Evolutionary conservation across 2,113 vertebrate genomes (phyloP).

Genomic region (Chaetodon auriga): DNA sequence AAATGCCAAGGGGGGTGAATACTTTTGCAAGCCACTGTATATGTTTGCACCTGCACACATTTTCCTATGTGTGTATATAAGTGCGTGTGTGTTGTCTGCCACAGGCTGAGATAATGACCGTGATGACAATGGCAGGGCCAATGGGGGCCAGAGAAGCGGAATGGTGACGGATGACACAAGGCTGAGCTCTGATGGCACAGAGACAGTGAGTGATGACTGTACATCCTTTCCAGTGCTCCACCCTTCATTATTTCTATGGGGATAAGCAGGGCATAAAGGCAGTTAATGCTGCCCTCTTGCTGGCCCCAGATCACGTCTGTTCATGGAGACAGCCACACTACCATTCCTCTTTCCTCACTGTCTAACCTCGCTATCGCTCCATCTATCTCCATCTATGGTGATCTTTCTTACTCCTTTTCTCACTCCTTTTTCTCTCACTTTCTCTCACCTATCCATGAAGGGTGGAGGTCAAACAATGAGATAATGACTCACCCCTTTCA

Average conservation of each 20-base stretch:
- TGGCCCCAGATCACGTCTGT: constrained; percentile 85
- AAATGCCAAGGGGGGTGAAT: too few species aligned
- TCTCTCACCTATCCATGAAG: constrained; percentile 72
- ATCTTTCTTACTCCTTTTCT: constrained; percentile 78
- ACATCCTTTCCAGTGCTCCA: constrained; percentile 90
- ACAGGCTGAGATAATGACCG: constrained; percentile 92
- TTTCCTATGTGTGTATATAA: constrained; percentile 1
- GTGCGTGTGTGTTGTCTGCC: constrained; percentile 58
- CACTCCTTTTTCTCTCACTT: constrained; percentile 63
- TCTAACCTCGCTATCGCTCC: constrained; percentile 74
- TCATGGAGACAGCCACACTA: constrained; percentile 73
- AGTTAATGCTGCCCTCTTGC: constrained; percentile 81
- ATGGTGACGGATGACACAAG: constrained; percentile 95
- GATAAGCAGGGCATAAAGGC: constrained; percentile 81
- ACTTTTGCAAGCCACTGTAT: not conserved
- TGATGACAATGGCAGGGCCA: constrained; percentile 90
- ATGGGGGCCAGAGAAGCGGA: constrained; percentile 90
- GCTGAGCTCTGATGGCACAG: constrained; percentile 92
- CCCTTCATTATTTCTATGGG: constrained; percentile 93
- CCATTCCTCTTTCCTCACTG: constrained; percentile 74
- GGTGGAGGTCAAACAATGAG: constrained; percentile 82
- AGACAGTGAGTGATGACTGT: constrained; percentile 92
- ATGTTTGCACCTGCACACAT: constrained; percentile 46
- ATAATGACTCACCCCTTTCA: constrained; percentile 81
- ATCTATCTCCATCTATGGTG: constrained; percentile 82